Evolutionary conservation across 2,797 vertebrate species (phyloP), one percentile per base, ranked within the genome.

Genomic region (Sternotherus odoratus): DNA sequence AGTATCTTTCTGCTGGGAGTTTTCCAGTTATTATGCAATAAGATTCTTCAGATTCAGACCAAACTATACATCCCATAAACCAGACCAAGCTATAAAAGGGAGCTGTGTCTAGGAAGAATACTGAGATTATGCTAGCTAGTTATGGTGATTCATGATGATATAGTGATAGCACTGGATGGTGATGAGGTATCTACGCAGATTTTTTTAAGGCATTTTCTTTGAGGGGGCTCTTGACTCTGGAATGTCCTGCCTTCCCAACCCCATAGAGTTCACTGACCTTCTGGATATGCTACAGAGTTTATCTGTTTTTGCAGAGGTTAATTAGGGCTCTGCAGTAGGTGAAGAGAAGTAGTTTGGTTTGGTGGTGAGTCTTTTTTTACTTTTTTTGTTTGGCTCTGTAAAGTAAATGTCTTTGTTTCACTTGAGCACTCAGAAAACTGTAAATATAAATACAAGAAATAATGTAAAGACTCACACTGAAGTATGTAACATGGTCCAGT

Each of bases 341-440:
- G 77, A 23, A 9, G 48, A 8, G 16, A 87, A 90, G 51, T 1
- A 84, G 33, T n/a, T 85, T 69, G 57, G 66, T 83, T 88, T 74
- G 86, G 66, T 23, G 74, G 91, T 79, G 1, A 30, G 48, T 39
- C n/a, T 53, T 79, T 69, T 69, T 79, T 23, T 80, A 75, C 28
- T 48, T 75, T 12, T 75, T 28, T 46, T 30, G 87, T 92, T 87
- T 90, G 28, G 24, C 88, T 51, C 79, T 50, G 6, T 5, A 28
- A 49, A 53, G 60, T 19, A 36, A 23, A 43, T 2, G 10, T 43
- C 78, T 43, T 48, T 69, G 6, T 30, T 60, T 89, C 89, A 51
- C 56, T 94, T 90, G n/a, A 1, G 19, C 83, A 80, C 75, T 88
- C 79, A 82, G 92, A 89, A 93, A 91, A 30, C 11, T 93, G 46